These are phyloP conservation scores for Hypomecis atomaria DNA, from an alignment of 2,888 invertebrate species.

Conservation along the genomic window DNA sequence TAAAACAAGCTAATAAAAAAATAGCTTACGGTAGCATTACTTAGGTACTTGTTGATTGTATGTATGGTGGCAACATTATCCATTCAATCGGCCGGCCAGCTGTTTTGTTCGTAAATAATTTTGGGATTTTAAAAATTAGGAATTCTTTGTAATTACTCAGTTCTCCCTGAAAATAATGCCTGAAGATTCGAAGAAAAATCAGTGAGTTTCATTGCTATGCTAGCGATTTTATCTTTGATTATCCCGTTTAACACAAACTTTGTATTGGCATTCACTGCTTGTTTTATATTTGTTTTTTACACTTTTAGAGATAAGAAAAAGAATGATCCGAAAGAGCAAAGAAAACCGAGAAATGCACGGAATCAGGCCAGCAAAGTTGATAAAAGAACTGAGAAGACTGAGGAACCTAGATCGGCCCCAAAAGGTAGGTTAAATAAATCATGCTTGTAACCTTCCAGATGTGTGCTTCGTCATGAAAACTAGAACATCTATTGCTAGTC, in stretches of 20 bases:
- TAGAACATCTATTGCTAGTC: too few relatives aligned
- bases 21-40: too few relatives aligned
- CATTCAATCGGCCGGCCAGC: too few relatives aligned
- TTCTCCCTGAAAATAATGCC: conserved; percentile 53
- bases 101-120: too few relatives aligned
- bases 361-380: conserved; percentile 43
- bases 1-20: too few relatives aligned
- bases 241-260: background rate
- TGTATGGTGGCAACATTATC: too few relatives aligned
- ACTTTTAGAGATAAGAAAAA: conserved; percentile 64
- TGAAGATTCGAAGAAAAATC: conserved; percentile 63
- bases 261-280: background rate
- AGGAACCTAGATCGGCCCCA: conserved; percentile 48
- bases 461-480: too few relatives aligned
- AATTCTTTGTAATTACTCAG: background rate
- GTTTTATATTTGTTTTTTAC: background rate
- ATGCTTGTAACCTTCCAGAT: background rate
- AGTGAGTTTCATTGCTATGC: conserved; percentile 51
- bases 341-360: conserved; percentile 55
- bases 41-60: too few relatives aligned
- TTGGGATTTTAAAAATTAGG: background rate
- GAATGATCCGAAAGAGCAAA: conserved; percentile 72
- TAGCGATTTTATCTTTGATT: background rate
- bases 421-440: conserved; percentile 43
- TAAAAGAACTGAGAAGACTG: conserved; percentile 49